Percentiles rank a stretch among this genome's conserved stretches.
Evolutionary conservation across 1,140 invertebrate species (phyloP).

Genomic region (Neodiprion virginianus): DNA sequence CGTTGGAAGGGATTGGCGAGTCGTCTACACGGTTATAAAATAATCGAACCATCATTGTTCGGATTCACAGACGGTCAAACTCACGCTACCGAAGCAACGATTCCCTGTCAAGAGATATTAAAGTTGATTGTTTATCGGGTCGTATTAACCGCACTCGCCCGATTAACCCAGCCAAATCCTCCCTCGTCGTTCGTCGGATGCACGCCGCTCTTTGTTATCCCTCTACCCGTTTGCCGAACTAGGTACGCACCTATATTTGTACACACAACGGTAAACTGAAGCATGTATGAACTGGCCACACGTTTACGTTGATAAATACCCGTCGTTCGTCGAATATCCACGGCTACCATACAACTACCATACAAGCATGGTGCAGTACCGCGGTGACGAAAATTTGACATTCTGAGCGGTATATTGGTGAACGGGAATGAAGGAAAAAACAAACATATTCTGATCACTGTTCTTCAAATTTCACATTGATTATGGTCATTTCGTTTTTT

Average conservation of each 20-base stretch:
- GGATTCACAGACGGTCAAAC: neutral
- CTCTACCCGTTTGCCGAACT: no score
- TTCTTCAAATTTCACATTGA: neutral
- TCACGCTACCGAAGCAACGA: neutral
- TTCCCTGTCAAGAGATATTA: conserved; percentile 3
- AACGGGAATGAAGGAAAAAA: neutral
- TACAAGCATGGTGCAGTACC: neutral
- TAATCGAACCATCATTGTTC: neutral
- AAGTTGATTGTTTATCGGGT: conserved; percentile 4
- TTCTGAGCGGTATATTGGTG: neutral
- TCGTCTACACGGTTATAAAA: neutral
- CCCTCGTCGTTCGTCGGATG: neutral
- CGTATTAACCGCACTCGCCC: neutral
- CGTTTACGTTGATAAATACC: no score
- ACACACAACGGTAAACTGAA: no score
- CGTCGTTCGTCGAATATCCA: no score
- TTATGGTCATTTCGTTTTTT: neutral
- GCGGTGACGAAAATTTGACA: neutral
- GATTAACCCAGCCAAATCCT: neutral
- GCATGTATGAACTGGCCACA: no score
- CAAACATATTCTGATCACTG: neutral
- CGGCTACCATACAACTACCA: neutral
- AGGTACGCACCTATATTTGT: no score
- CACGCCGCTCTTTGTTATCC: no score
- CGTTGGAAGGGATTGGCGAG: neutral